phyloP scores from a whole-genome alignment of 2,113 vertebrate genomes.

The Anoura caudifer region DNA sequence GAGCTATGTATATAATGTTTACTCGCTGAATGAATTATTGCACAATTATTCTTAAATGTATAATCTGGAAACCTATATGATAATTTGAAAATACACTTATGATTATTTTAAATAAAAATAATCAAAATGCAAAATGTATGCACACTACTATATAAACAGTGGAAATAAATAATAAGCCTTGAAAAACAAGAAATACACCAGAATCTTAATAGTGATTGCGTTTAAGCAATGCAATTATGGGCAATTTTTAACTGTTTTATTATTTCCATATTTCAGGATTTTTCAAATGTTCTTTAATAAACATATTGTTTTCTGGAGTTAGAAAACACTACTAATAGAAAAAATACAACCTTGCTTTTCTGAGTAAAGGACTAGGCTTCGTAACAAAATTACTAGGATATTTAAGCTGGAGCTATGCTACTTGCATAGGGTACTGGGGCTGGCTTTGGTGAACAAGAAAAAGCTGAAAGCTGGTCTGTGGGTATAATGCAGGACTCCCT shows the following conservation, averaged over 20 bases:
- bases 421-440: neutral
- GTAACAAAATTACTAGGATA: neutral
- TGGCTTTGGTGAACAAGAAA: neutral
- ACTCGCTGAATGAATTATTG: constrained; percentile 45
- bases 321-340: constrained; percentile 23
- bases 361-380: constrained; percentile 5
- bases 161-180: constrained; percentile 50
- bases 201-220: constrained; percentile 49
- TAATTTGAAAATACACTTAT: constrained; percentile 34
- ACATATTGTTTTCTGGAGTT: constrained; percentile 44
- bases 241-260: constrained; percentile 51
- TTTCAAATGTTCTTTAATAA: constrained; percentile 63
- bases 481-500: neutral
- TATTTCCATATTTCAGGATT: constrained; percentile 64
- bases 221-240: constrained; percentile 55
- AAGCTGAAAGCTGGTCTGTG: constrained; percentile 9
- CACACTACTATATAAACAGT: constrained; percentile 7
- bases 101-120: constrained; percentile 57
- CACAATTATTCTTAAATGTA: constrained; percentile 53
- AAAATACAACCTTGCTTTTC: neutral
- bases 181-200: neutral
- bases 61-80: constrained; percentile 32
- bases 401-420: neutral
- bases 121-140: constrained; percentile 24
- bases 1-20: constrained; percentile 32